A percentile compares a stretch with the other conserved stretches of the same genome.
Evolutionary conservation across 2,888 invertebrate species (phyloP).

Genomic region (Drosophila antonietae): DNA sequence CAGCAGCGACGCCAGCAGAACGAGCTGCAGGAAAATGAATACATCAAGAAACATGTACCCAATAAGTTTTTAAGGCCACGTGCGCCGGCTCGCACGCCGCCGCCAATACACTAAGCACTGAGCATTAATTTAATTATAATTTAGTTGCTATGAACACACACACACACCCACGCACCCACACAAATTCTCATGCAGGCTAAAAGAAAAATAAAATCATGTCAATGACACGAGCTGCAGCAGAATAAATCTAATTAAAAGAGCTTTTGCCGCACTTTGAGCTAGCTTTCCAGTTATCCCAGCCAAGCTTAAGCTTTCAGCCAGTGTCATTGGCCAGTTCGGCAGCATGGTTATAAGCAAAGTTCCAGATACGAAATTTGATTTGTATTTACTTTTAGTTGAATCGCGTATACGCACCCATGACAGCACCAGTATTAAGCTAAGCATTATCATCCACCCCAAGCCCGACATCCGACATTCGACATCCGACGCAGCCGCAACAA

Average conservation of each 20-base stretch:
- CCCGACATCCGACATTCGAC: not conserved
- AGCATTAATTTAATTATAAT: conserved; percentile 37
- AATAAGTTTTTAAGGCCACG: conserved; percentile 82
- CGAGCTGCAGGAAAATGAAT: conserved; percentile 76
- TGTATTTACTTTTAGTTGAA: conserved; percentile 59
- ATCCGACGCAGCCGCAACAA: conserved; percentile 1
- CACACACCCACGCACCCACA: conserved; percentile 12
- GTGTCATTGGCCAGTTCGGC: conserved; percentile 23
- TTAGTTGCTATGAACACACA: conserved; percentile 62
- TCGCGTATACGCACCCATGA: conserved; percentile 72
- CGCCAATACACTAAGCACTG: conserved; percentile 81
- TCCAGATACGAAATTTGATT: conserved; percentile 32
- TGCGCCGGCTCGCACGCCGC: conserved; percentile 84
- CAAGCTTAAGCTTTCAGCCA: conserved; percentile 11
- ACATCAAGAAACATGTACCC: conserved; percentile 83
- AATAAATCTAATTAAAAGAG: conserved; percentile 1
- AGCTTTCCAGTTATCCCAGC: not conserved
- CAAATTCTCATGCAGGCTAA: conserved; percentile 37
- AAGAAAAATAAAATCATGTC: conserved; percentile 29
- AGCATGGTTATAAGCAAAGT: conserved; percentile 35
- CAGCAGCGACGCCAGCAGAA: conserved; percentile 68
- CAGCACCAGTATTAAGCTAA: conserved; percentile 79
- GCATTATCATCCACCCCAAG: conserved; percentile 50
- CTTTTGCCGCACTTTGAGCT: not conserved
- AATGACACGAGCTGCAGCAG: conserved; percentile 19